Conservation (phyloP, 2,888 invertebrate genomes). For the Drosophila borborema region DNA sequence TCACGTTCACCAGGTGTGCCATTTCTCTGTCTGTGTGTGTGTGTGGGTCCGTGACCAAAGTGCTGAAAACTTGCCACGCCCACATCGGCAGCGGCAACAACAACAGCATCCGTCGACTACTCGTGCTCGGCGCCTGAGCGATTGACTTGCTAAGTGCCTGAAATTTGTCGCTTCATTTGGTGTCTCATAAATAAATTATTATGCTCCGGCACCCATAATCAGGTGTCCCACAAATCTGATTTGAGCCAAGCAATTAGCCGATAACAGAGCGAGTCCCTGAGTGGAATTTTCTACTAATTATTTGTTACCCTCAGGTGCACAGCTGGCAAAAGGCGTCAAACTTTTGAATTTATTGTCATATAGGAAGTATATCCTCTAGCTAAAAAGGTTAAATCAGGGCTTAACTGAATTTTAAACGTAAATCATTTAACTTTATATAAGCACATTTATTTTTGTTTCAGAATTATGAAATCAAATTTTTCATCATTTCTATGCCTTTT, state of each 20-base stretch:
- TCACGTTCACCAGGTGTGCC: conserved; percentile 58
- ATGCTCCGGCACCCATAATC: conserved; percentile 62
- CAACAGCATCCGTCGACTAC: background rate
- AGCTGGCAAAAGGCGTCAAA: conserved; percentile 2
- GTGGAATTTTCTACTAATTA: conserved; percentile 52
- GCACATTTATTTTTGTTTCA: background rate
- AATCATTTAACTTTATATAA: background rate
- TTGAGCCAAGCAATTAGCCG: conserved; percentile 74
- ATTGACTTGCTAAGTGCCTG: conserved; percentile 75
- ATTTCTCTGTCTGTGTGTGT: conserved; percentile 40
- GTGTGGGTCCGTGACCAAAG: conserved; percentile 51
- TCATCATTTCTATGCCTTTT: too few relatives aligned
- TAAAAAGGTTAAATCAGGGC: background rate
- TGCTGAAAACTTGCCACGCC: conserved; percentile 41
- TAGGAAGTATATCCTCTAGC: background rate
- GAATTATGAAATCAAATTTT: too few relatives aligned
- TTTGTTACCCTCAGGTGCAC: conserved; percentile 36
- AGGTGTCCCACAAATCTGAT: conserved; percentile 71
- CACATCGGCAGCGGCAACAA: background rate
- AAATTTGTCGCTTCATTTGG: conserved; percentile 80
- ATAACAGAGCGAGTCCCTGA: conserved; percentile 44
- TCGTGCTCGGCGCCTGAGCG: conserved; percentile 34
- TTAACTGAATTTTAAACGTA: background rate
- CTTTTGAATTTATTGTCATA: conserved; percentile 16
- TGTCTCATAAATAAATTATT: conserved; percentile 76